Evolutionary conservation across 2,888 invertebrate species (phyloP), one percentile per base, ranked within the genome.

Genomic region (Oscheius onirici): DNA sequence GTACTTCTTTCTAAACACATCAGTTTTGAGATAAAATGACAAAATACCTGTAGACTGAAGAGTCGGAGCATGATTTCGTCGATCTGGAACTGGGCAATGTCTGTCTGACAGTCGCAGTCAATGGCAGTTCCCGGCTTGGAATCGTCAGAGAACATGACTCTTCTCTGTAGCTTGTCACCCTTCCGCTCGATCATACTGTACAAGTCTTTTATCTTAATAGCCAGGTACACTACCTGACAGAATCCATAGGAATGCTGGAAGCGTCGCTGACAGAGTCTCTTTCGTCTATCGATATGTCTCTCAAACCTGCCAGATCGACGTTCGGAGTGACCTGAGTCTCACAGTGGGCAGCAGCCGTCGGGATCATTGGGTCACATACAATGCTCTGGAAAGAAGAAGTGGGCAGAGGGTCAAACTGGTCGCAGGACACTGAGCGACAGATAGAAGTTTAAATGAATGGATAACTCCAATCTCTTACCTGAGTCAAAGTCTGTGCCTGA

Each of bases 261-360:
- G 84, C 84, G 60, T 85, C 84, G 11, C 83, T 83, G 28, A 85
- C 78, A 0, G 84, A 83, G 51, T 84, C 83, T n/a, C 77, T 40
- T 22, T 69, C 69, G 17, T 58, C 58, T 13, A 51, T n/a, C 1
- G 57, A 51, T 20, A 58, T 58, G n/a, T 69, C 69, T 10, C 58
- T 20, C 2, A 46, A 49, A 2, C 49, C 46, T 20, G 63, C 63
- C 11, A 63, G 28, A 15, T 63, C 63, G 8, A 49, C 63, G 11
- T 49, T 63, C 20, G 49, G 46, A 17, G 63, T 49, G 28, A 63
- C 63, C 46, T 63, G 63, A 6, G 63, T 63, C 34, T 63, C 63
- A 26, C 46, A 26, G 46, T 63, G 63, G 34, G 49, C 63, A 49
- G 11, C 49, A 11, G 46, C 46, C 10, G 34, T 49, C 3, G 63